A percentile compares a stretch with the other conserved stretches of the same genome.
Conservation (phyloP, 2,797 vertebrate genomes). For the Threskiornis aethiopicus region DNA sequence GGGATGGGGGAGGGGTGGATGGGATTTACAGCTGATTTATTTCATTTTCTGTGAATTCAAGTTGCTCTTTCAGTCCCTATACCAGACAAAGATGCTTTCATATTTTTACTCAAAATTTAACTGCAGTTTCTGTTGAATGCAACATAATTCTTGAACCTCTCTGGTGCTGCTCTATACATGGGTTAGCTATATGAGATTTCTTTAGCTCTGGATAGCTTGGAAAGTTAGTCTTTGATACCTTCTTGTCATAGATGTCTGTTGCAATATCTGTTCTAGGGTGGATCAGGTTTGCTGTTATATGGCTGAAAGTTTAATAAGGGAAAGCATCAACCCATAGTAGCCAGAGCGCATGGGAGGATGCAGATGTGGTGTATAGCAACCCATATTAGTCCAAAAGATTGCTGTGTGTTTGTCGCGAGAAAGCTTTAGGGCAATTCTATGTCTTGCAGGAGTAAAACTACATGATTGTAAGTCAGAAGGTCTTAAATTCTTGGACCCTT, state of each 20-base stretch:
- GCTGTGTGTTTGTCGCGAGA: not conserved
- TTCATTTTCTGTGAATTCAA: not conserved
- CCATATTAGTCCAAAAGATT: not conserved
- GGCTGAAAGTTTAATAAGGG: not conserved
- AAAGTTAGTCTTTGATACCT: not conserved
- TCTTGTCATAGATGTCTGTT: not conserved
- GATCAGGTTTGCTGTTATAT: not conserved
- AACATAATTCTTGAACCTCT: not conserved
- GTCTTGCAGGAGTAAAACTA: not conserved
- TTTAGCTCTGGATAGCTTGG: not conserved
- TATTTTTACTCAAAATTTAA: not conserved
- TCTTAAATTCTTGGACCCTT: not conserved
- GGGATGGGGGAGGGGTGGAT: rapidly evolving
- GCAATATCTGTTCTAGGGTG: not conserved
- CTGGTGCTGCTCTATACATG: not conserved
- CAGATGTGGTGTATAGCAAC: not conserved
- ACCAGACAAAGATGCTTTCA: not conserved
- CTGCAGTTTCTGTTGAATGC: not conserved
- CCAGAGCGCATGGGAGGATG: not conserved
- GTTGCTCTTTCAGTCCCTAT: not conserved
- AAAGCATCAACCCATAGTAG: not conserved
- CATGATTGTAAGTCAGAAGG: not conserved
- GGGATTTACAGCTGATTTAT: not conserved
- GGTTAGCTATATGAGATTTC: not conserved
- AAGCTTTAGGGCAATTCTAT: rapidly evolving